phyloP scores from a whole-genome alignment of 2,797 vertebrate genomes.

The Alouatta caraya region DNA sequence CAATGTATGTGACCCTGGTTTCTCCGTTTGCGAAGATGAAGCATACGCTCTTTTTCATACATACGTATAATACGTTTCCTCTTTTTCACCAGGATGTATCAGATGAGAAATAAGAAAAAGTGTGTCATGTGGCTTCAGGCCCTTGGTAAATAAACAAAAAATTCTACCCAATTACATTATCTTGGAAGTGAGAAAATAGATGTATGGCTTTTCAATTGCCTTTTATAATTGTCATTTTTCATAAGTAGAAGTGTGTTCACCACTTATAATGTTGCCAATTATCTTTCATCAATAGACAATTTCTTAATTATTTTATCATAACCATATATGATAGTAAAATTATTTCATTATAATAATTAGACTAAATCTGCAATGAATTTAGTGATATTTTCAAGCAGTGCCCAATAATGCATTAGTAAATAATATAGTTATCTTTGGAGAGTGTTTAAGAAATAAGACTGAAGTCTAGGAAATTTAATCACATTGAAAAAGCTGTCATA shows the following conservation, averaged over 20 bases:
- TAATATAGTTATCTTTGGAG: neutral
- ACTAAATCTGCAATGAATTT: neutral
- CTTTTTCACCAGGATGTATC: neutral
- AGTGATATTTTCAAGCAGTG: neutral
- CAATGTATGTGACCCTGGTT: neutral
- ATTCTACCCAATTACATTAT: neutral
- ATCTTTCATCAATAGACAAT: neutral
- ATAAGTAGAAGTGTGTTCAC: neutral
- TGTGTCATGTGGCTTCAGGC: neutral
- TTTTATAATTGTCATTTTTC: neutral
- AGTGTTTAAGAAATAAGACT: neutral
- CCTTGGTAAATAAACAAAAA: neutral
- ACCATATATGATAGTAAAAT: neutral
- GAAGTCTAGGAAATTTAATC: neutral
- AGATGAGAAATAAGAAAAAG: neutral
- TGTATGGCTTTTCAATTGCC: neutral
- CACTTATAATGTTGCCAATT: neutral
- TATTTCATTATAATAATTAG: neutral
- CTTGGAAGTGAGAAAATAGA: neutral
- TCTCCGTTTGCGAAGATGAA: neutral
- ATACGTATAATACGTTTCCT: neutral
- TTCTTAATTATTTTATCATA: neutral
- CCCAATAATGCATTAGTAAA: neutral
- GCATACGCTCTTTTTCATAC: neutral
- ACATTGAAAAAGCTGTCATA: neutral